Conservation (phyloP, 2,888 invertebrate species). For the Xestia sexstrigata region DNA sequence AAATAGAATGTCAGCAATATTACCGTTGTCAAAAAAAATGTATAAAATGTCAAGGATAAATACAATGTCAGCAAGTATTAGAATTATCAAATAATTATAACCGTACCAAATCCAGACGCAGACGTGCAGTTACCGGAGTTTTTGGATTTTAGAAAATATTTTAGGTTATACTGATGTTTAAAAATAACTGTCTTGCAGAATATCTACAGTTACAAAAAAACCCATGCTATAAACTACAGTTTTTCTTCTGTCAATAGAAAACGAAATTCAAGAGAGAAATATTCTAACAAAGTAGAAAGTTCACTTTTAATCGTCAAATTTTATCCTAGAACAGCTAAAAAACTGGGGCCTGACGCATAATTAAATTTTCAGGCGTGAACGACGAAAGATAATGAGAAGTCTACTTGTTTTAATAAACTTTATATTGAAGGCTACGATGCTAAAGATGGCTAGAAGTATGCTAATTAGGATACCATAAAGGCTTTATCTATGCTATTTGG, state of each 20-base stretch:
- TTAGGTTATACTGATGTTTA: background rate
- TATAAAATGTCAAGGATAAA: too few species aligned
- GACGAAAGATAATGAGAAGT: conserved; percentile 61
- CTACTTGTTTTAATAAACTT: conserved; percentile 60
- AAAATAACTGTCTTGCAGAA: background rate
- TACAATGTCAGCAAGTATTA: too few species aligned
- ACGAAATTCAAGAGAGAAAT: background rate
- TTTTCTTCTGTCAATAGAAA: background rate
- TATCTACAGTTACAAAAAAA: background rate
- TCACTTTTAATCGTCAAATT: background rate
- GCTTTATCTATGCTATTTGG: conserved; percentile 12
- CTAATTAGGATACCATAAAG: conserved; percentile 57
- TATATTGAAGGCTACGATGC: conserved; percentile 40
- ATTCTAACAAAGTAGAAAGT: background rate
- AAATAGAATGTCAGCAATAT: too few species aligned
- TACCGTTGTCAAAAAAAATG: too few species aligned
- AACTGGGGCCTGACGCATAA: conserved; percentile 24
- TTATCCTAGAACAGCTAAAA: conserved; percentile 6
- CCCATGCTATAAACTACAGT: background rate
- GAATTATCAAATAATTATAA: too few species aligned
- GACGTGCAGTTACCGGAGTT: too few species aligned
- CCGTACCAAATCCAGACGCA: too few species aligned
- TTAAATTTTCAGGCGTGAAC: conserved; percentile 54
- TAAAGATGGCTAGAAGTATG: conserved; percentile 35
- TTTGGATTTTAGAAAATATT: background rate